Evolutionary conservation across 1,140 invertebrate genomes (phyloP).

Genomic region (Arion vulgaris): DNA sequence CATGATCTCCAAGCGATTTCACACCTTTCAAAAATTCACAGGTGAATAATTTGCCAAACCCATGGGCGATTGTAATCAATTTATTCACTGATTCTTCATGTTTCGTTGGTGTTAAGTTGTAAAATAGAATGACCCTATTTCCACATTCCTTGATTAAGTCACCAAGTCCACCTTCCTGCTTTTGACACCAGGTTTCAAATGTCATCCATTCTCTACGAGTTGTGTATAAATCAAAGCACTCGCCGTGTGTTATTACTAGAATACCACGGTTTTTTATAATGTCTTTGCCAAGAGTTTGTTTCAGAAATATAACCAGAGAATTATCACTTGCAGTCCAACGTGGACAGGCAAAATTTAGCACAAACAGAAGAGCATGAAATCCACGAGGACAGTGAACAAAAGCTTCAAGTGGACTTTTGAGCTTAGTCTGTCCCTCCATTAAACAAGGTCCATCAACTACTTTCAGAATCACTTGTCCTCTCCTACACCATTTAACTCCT

Average conservation of each 20-base stretch:
- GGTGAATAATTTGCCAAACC: background rate
- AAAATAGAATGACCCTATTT: background rate
- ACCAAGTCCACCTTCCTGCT: background rate
- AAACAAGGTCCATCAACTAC: background rate
- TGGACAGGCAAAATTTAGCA: background rate
- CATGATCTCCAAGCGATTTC: background rate
- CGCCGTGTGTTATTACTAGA: background rate
- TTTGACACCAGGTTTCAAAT: background rate
- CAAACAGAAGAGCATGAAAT: conserved; percentile 7
- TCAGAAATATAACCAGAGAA: background rate
- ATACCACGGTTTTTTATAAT: background rate
- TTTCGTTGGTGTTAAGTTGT: background rate
- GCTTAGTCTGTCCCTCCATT: background rate
- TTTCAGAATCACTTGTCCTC: background rate
- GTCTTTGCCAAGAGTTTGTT: background rate
- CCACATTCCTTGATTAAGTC: conserved; percentile 6
- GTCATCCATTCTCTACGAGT: background rate
- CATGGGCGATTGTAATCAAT: background rate
- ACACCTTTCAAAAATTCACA: background rate
- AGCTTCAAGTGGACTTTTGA: background rate
- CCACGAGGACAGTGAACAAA: background rate
- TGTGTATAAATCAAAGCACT: background rate
- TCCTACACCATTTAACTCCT: background rate
- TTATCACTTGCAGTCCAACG: background rate
- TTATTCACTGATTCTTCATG: background rate